These are phyloP conservation scores for Neodiprion virginianus DNA, from an alignment of 1,140 invertebrate species.

Conservation along the genomic window DNA sequence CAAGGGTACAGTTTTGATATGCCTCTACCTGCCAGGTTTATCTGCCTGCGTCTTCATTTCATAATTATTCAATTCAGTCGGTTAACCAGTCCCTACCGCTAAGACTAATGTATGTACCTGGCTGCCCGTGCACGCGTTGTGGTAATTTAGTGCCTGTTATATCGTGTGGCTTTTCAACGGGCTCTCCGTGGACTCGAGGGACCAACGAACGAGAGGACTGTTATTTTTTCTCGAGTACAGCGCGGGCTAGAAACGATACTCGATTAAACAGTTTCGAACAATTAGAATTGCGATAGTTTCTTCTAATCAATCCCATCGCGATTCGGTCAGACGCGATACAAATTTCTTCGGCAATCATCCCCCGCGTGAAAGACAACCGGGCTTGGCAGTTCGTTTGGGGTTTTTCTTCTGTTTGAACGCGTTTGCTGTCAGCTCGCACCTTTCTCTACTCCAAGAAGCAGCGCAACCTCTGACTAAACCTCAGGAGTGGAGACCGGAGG, in stretches of 20 bases:
- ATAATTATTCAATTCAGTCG: conserved; percentile 14
- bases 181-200: neutral
- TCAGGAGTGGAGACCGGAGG: conserved; percentile 5
- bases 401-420: neutral
- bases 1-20: neutral
- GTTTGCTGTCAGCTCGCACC: neutral
- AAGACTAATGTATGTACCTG: conserved; percentile 15
- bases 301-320: too few species aligned
- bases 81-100: conserved; percentile 13
- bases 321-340: too few species aligned
- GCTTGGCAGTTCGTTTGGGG: neutral
- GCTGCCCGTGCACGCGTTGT: neutral
- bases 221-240: conserved; percentile 11
- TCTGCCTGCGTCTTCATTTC: conserved; percentile 13
- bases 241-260: neutral
- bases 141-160: conserved; percentile 9
- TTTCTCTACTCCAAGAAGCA: neutral
- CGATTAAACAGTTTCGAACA: neutral
- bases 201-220: neutral
- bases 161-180: neutral
- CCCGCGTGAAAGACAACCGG: neutral
- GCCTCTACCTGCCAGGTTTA: neutral
- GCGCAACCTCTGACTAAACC: conserved; percentile 5
- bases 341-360: neutral
- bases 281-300: neutral